A percentile compares a stretch with the other conserved stretches of the same genome.
phyloP scores from a whole-genome alignment of 2,797 vertebrate genomes.

The Danio kyathit region DNA sequence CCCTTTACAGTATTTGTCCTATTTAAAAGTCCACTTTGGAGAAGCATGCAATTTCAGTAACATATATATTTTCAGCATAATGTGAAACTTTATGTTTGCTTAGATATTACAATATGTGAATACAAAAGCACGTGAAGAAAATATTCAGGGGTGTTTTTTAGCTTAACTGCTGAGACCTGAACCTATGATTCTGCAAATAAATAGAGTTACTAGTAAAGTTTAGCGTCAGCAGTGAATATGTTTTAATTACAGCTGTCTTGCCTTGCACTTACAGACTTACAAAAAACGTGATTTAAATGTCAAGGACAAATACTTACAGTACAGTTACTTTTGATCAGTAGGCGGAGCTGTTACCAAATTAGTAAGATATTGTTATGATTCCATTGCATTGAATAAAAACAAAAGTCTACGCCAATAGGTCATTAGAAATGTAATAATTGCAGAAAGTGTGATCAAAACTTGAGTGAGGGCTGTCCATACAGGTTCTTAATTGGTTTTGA shows the following conservation, averaged over 20 bases:
- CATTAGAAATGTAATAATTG: neutral
- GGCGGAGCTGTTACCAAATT: slow-evolving; percentile 3
- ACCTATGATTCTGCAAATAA: neutral
- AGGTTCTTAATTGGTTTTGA: neutral
- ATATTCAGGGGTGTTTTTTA: too few relatives aligned
- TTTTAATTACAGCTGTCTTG: neutral
- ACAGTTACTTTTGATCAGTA: neutral
- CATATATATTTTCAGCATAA: too few relatives aligned
- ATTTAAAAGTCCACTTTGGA: too few relatives aligned
- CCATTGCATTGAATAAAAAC: neutral
- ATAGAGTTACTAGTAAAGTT: neutral
- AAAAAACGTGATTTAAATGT: neutral
- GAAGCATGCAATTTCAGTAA: too few relatives aligned
- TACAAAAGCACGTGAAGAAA: too few relatives aligned
- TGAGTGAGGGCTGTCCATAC: neutral
- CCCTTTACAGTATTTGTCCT: too few relatives aligned
- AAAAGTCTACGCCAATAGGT: too few relatives aligned
- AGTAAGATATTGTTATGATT: neutral
- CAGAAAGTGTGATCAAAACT: neutral
- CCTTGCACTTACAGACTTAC: neutral
- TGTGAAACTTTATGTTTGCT: too few relatives aligned
- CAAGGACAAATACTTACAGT: neutral
- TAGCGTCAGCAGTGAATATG: neutral
- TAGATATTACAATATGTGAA: too few relatives aligned
- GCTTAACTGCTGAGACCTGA: neutral